Evolutionary conservation across 35 echinoderm and acorn worm species (phyloP), one percentile per base, ranked within the genome.

Genomic region (Holothuria glaberrima): DNA sequence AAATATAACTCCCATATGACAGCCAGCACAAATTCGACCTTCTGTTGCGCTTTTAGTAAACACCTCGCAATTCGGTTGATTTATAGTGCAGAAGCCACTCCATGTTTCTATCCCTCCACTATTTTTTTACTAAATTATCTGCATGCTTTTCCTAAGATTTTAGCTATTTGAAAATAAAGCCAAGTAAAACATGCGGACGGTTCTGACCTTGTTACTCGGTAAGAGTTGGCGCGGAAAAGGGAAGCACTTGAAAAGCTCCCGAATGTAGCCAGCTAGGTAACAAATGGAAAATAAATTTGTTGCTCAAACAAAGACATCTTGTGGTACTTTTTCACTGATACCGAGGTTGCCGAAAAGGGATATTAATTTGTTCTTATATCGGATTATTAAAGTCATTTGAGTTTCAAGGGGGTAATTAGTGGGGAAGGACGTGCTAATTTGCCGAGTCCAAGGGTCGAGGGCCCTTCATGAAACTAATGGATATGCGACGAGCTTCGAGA

Each of bases 261-360:
- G 36, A 48, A 48, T 26, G 38, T 9, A 61, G 48, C 26, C 28
- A 12, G 57, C 34, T 58, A 84, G 24, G 50, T 28, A 78, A 48
- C 54, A 84, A 84, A 84, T 84, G 80, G 80, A 84, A 84, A 84
- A 84, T 84, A 61, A 57, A 84, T 48, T 84, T 48, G 58, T 61
- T 84, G 80, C 57, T 62, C 80, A 84, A 84, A 84, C 57, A 84
- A 57, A 84, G 80, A 26, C 30, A 69, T 69, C 66, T 69, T 69
- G 66, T 69, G 66, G 9, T 17, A 69, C 66, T 69, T 33, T 69
- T 27, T 29, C 25, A 18, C 22, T 69, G 3, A 29, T 69, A 29
- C 66, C 31, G 9, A 29, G 66, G 25, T 69, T 69, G 9, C 6
- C 12, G 38, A 28, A 50, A 38, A 61, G 29, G 32, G 80, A 61